A percentile compares a stretch with the other conserved stretches of the same genome.
Conservation (phyloP, 2,113 vertebrate species). For the Paradoxurus hermaphroditus region DNA sequence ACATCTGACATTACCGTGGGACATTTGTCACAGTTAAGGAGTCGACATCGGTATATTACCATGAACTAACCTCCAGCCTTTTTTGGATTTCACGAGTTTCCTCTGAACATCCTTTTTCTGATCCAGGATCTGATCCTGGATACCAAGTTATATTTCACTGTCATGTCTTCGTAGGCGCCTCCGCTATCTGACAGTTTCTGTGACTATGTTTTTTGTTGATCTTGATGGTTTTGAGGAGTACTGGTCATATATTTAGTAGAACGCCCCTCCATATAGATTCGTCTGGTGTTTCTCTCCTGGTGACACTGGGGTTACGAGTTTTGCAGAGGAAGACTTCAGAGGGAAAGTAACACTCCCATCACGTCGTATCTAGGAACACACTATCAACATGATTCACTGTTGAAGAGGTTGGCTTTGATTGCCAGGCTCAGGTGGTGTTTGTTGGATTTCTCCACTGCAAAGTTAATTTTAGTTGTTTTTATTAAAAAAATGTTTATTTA, state of each 20-base stretch:
- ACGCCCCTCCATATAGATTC: not conserved
- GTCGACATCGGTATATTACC: not conserved
- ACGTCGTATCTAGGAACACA: not conserved
- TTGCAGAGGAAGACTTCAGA: not conserved
- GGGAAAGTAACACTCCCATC: not conserved
- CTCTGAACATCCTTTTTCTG: not conserved
- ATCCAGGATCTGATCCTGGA: not conserved
- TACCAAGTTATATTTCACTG: rapidly evolving
- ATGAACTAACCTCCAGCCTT: not conserved
- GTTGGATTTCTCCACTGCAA: no score
- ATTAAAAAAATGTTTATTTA: not conserved
- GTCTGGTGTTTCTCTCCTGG: not conserved
- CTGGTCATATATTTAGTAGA: not conserved
- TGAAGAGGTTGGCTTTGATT: no score
- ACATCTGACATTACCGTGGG: not conserved
- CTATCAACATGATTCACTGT: no score
- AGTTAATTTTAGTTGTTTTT: not conserved
- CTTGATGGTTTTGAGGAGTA: not conserved
- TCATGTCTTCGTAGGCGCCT: not conserved
- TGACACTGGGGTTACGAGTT: not conserved
- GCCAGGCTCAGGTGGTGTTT: no score
- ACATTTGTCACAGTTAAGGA: not conserved
- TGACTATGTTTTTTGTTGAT: not conserved
- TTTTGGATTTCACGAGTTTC: not conserved
- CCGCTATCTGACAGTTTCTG: not conserved